Base-by-base conservation (phyloP, 2,888 invertebrate species). In the Coelinius sp. region DNA sequence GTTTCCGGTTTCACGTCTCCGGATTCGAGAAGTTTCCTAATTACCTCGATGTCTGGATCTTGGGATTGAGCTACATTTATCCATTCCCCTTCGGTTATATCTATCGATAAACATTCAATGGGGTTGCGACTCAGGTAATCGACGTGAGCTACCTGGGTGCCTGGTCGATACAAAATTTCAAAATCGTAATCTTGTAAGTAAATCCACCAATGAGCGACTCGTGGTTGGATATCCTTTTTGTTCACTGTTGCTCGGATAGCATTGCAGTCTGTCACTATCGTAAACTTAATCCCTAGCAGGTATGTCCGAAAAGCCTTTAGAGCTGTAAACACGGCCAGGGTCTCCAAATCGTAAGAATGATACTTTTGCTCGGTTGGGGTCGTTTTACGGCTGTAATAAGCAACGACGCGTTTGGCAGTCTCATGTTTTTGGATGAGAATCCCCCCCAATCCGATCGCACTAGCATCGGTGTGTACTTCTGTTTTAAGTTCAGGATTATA, bases 401-500 rank as follows among this genome's bases (percentile, higher is more conserved):
- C 31, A 0, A 73, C 67, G 1, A 69, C 70, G 1, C 24, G 20
- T 66, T 70, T 5, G n/a, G n/a, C n/a, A 20, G 78, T 68, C 2
- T 31, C 46, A 3, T 76, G 63, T 0, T 70, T 38, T 67, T 86
- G 86, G 56, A 86, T 56, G 0, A 87, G 31, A 2, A 87, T 82
- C 0, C 82, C 85, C 6, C 65, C 83, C 74, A 78, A 75, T 0
- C 85, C 85, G 0, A 75, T 17, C 20, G 80, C 76, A 22, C 83
- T 82, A 0, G 86, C 86, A 64, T 87, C 86, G 0, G 86, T 86
- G 31, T 87, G 86, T 0, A 85, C 53, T 46, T 86, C 68, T 8
- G 80, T 82, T 17, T 79, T 75, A 3, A 70, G 63, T 0, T 52
- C 56, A 0, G 78, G 77, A 20, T 84, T 75, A 53, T 79, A 84